Conservation (phyloP, 2,113 vertebrate species). For the Potamarius usumacintae region DNA sequence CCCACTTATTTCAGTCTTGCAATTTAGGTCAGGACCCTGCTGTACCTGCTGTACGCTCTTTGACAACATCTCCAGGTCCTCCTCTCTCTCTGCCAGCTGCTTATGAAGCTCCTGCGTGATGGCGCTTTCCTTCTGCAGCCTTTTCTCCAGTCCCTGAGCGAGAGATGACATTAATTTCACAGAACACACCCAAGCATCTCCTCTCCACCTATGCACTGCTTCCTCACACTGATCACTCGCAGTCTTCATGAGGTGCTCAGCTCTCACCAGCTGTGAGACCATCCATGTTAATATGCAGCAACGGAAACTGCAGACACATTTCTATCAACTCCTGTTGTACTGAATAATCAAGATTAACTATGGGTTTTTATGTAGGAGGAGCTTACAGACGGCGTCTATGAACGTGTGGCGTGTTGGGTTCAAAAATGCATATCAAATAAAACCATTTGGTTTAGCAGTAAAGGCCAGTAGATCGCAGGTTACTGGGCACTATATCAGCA, state of each 20-base stretch:
- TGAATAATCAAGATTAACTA: neutral
- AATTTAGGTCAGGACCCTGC: neutral
- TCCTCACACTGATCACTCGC: neutral
- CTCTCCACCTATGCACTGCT: neutral
- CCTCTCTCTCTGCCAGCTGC: conserved; percentile 77
- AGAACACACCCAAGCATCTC: neutral
- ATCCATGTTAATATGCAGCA: neutral
- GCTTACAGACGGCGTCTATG: too few species aligned
- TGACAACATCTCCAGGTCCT: conserved; percentile 67
- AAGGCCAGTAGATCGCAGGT: neutral
- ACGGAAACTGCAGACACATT: neutral
- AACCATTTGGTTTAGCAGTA: neutral
- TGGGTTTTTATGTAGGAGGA: neutral
- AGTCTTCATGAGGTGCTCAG: neutral
- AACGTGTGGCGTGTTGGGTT: neutral
- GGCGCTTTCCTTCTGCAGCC: conserved; percentile 73
- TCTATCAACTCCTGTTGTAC: neutral
- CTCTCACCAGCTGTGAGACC: neutral
- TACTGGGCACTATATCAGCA: neutral
- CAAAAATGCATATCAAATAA: neutral
- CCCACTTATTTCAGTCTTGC: too few species aligned
- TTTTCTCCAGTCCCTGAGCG: conserved; percentile 77
- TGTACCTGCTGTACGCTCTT: conserved; percentile 77
- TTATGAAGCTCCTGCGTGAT: conserved; percentile 70
- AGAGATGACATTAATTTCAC: conserved; percentile 19